Evolutionary conservation across 1,140 invertebrate species (phyloP).

Genomic region (Trachymyrmex cornetzi): DNA sequence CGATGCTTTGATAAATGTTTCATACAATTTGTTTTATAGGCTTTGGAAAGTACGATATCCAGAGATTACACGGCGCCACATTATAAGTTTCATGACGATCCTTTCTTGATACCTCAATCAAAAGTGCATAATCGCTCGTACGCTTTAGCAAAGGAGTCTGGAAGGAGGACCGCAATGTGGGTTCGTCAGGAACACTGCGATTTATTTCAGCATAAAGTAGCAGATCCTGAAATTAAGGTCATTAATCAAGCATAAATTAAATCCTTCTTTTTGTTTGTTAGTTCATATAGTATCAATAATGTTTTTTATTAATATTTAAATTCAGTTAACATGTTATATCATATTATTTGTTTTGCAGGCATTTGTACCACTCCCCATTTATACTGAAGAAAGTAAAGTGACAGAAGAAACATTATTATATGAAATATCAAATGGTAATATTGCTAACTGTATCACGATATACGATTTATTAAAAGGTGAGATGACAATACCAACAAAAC

Average conservation of each 20-base stretch:
- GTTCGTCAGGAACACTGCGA: slow-evolving; percentile 92
- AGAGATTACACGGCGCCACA: slow-evolving; percentile 93
- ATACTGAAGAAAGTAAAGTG: slow-evolving; percentile 90
- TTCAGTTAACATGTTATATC: not conserved
- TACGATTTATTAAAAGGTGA: slow-evolving; percentile 91
- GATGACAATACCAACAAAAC: slow-evolving; percentile 89
- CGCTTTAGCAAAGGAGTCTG: slow-evolving; percentile 94
- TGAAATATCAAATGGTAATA: slow-evolving; percentile 89
- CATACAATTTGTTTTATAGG: slow-evolving; percentile 84
- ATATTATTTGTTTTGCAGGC: slow-evolving; percentile 87
- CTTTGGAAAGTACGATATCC: slow-evolving; percentile 91
- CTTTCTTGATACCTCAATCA: slow-evolving; percentile 93
- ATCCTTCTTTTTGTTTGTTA: not conserved
- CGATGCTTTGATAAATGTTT: not conserved
- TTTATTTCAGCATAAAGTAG: slow-evolving; percentile 91
- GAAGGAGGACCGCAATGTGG: slow-evolving; percentile 95
- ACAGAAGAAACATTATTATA: slow-evolving; percentile 89
- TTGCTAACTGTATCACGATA: slow-evolving; percentile 91
- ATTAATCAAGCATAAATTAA: not conserved
- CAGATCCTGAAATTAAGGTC: slow-evolving; percentile 89
- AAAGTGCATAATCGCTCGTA: slow-evolving; percentile 89
- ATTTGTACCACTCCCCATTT: slow-evolving; percentile 90
- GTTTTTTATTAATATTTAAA: slow-evolving; percentile 30
- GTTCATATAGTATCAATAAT: slow-evolving; percentile 16
- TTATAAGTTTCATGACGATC: slow-evolving; percentile 97